Percentiles rank a stretch among this genome's conserved stretches.
Conservation (phyloP, 2,888 invertebrate genomes). For the Drosophila aldrichi region DNA sequence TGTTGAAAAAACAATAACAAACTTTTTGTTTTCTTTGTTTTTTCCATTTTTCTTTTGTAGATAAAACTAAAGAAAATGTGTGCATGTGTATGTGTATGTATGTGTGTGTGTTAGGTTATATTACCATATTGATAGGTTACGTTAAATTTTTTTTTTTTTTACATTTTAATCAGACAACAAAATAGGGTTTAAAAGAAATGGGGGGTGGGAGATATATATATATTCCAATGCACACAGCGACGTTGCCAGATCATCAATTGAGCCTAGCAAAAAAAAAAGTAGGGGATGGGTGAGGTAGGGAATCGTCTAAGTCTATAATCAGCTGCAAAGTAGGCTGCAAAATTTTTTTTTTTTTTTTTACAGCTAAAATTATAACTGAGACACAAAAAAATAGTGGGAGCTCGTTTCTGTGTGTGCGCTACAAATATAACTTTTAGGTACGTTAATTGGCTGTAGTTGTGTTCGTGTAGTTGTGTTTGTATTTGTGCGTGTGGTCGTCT, state of each 20-base stretch:
- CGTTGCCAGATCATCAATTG: conserved; percentile 21
- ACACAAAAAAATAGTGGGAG: conserved; percentile 21
- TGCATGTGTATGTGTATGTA: conserved; percentile 15
- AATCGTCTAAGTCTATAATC: conserved; percentile 18
- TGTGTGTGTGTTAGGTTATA: conserved; percentile 4
- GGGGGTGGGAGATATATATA: conserved; percentile 1
- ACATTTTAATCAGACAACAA: conserved; percentile 16
- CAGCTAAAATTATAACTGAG: conserved; percentile 24
- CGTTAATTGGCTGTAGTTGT: conserved; percentile 24
- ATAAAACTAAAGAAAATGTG: conserved; percentile 52
- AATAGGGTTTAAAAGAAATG: background rate
- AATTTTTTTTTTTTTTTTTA: background rate
- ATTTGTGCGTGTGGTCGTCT: background rate
- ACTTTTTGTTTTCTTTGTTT: background rate
- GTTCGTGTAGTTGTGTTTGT: background rate
- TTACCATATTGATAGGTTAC: conserved; percentile 12
- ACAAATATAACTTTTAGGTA: conserved; percentile 29
- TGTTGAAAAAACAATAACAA: conserved; percentile 14
- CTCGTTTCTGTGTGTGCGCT: conserved; percentile 24
- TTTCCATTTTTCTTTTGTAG: conserved; percentile 35
- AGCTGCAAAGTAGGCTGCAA: conserved; percentile 37
- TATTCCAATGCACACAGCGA: conserved; percentile 36
- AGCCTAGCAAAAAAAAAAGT: conserved; percentile 60
- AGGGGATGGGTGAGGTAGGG: background rate
- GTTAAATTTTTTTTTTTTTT: background rate